Evolutionary conservation across 2,113 vertebrate species (phyloP).

Genomic region (Epinephelus fuscoguttatus): DNA sequence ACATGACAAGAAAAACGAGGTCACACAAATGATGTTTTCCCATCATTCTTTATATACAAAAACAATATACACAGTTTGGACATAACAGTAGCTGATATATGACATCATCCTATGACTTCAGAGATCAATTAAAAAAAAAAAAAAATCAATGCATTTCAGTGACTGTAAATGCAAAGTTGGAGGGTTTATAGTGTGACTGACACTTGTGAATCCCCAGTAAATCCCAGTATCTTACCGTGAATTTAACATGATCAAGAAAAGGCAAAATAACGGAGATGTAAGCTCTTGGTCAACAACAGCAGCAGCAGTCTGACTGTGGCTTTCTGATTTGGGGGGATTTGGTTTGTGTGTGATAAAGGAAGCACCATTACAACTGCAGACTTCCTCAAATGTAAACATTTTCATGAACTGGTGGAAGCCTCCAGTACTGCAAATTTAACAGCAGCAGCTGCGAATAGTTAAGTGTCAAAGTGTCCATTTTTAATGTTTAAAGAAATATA

Average conservation of each 20-base stretch:
- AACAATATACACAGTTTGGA: slow-evolving; percentile 63
- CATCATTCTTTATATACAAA: slow-evolving; percentile 73
- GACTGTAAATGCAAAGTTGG: neutral
- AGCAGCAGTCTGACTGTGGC: slow-evolving; percentile 24
- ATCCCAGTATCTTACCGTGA: neutral
- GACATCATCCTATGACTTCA: slow-evolving; percentile 38
- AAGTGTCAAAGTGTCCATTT: neutral
- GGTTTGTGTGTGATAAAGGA: slow-evolving; percentile 11
- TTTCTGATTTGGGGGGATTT: neutral
- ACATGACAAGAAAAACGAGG: neutral
- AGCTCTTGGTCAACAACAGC: neutral
- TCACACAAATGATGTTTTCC: slow-evolving; percentile 4
- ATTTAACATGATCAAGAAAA: neutral
- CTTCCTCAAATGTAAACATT: slow-evolving; percentile 44
- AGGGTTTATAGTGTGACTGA: neutral
- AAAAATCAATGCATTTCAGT: neutral
- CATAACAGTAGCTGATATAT: slow-evolving; percentile 51
- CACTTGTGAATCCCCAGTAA: neutral
- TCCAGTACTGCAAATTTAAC: neutral
- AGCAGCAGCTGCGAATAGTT: neutral
- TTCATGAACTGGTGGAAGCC: slow-evolving; percentile 15
- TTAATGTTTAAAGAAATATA: neutral
- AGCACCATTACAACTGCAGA: slow-evolving; percentile 21
- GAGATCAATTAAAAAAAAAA: slow-evolving; percentile 7
- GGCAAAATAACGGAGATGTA: neutral